These are phyloP conservation scores for Actenoides hombroni DNA, from an alignment of 2,113 vertebrate species.

Conservation along the genomic window DNA sequence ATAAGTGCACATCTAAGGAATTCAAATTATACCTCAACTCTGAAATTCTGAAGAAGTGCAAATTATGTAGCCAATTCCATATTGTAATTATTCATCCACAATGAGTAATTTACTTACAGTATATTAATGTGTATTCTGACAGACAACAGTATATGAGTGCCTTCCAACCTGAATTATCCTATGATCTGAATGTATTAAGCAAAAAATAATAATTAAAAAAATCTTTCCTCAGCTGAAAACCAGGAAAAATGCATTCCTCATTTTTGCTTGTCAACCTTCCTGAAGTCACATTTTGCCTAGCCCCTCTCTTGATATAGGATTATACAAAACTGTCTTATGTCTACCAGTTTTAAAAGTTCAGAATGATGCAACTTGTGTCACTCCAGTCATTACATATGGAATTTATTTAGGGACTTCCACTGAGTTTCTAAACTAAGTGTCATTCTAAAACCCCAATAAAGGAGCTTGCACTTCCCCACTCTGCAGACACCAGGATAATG, in stretches of 20 bases:
- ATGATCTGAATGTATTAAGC: background rate
- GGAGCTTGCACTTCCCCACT: background rate
- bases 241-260: background rate
- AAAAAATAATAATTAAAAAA: background rate
- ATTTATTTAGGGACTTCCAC: background rate
- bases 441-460: background rate
- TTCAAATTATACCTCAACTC: background rate
- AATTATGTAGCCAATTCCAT: background rate
- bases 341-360: background rate
- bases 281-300: background rate
- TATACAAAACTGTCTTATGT: background rate
- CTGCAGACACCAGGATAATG: background rate
- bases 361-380: background rate
- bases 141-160: background rate
- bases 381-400: background rate
- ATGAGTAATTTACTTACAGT: background rate
- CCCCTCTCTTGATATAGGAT: background rate
- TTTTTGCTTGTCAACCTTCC: background rate
- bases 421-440: background rate
- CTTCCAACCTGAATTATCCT: background rate
- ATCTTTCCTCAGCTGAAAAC: background rate
- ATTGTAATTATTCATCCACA: constrained; percentile 8
- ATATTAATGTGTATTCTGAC: background rate
- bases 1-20: background rate
- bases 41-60: background rate